Base-by-base conservation (phyloP, 30 jellyfish, hydroid and myxozoan genomes). In the Hydractinia echinata region DNA sequence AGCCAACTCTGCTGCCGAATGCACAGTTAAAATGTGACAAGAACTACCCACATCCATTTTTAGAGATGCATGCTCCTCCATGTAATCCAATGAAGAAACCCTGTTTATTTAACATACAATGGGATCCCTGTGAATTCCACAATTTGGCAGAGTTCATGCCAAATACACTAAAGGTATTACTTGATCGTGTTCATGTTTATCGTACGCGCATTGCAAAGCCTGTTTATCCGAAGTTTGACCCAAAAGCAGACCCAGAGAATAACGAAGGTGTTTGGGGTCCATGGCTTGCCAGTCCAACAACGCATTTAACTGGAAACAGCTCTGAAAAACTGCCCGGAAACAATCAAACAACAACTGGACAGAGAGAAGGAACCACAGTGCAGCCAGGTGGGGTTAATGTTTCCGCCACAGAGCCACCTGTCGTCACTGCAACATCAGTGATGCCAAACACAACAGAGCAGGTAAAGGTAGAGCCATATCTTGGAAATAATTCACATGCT, bases 101-200 rank as follows among this genome's bases (percentile, higher is more conserved):
- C n/a, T 94, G 99, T 74, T 70, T 94, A 72, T 94, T 94, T 83
- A 94, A 94, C 67, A 94, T 94, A 79, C 92, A 79, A 79, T 94
- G 99, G 99, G 99, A 94, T 64, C 99, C 99, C 4, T 94, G 99
- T 66, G 99, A 94, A 53, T 94, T 85, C 82, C 99, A 94, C 93
- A 94, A 94, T 70, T 78, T 94, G 84, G 99, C 99, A 21, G 96
- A 83, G 21, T 94, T 89, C 86, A 88, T 94, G 97, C 99, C 98
- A 49, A 87, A 92, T 60, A 92, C 98, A 39, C 18, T 92, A 82
- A 88, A 85, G 51, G 98, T 92, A 68, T 76, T 92, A 56, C 80
- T 87, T 20, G 96, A 87, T 73, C 77, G 98, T 44, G 83, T 92
- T n/a, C 88, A 83, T 21, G 79, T 19, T 67, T 91, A 92, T 77